phyloP scores from a whole-genome alignment of 2,888 invertebrate species.

The Rhingia campestris region DNA sequence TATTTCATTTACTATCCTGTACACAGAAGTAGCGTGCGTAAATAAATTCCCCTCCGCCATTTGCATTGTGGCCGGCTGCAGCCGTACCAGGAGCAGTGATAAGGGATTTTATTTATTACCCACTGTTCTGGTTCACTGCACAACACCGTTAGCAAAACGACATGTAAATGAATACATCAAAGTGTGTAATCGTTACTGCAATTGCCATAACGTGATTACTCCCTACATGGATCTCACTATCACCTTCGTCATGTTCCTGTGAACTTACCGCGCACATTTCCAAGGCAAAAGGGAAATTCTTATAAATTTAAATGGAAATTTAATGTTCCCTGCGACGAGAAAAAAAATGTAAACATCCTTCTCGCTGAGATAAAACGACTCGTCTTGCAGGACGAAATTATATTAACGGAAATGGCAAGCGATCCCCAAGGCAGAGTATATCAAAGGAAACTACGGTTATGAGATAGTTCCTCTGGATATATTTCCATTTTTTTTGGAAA shows the following conservation, averaged over 20 bases:
- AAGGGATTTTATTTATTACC: slow-evolving; percentile 19
- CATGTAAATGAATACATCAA: slow-evolving; percentile 46
- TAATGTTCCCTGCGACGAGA: background rate
- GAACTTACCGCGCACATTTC: background rate
- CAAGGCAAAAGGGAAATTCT: background rate
- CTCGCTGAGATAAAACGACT: background rate
- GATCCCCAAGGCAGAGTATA: slow-evolving; percentile 41
- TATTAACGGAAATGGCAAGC: slow-evolving; percentile 51
- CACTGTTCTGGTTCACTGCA: slow-evolving; percentile 30
- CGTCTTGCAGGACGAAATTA: slow-evolving; percentile 23
- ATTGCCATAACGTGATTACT: slow-evolving; percentile 35
- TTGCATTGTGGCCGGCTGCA: background rate
- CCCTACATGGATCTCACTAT: slow-evolving; percentile 10
- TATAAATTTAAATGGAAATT: slow-evolving; percentile 23
- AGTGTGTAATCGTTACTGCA: slow-evolving; percentile 50
- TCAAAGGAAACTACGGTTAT: slow-evolving; percentile 47
- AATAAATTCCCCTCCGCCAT: slow-evolving; percentile 14
- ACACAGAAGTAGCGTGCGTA: background rate
- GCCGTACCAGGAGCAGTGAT: background rate
- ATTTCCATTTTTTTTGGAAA: background rate
- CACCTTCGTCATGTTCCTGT: background rate
- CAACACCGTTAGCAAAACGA: background rate
- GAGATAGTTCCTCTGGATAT: slow-evolving; percentile 6
- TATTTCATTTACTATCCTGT: too few species aligned
- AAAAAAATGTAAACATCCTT: slow-evolving; percentile 31